Evolutionary conservation across 2,888 invertebrate genomes (phyloP), one percentile per base, ranked within the genome.

Genomic region (Troides oblongomaculatus): DNA sequence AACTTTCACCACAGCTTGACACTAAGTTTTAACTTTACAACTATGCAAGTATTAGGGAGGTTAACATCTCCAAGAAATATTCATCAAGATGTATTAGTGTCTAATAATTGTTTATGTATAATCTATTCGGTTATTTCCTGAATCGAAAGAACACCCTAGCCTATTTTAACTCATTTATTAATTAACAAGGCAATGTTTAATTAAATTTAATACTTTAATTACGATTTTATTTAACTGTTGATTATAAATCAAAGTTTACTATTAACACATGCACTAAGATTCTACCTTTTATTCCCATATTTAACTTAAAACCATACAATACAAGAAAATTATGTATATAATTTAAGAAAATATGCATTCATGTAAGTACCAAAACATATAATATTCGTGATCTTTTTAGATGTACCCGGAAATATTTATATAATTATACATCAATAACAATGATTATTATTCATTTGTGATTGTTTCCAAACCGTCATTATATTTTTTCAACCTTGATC

Each of bases 1-100:
- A 30, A 30, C 89, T 90, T 90, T 89, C 89, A 84, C 90, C 80
- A 72, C 72, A 75, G 62, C 79, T 78, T 80, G 81, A 84, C 79
- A 80, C 75, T 75, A 75, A 79, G 56, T 60, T 39, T 10, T 10
- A 39, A 39, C 10, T 10, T 1, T 7, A 39, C 8, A 39, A 39
- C 39, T 43, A 43, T 43, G 43, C 7, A 43, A 43, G 43, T 43
- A 10, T 43, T 12, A 10, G 43, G 43, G 12, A 10, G 8, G 43
- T 43, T 10, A 43, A 43, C 1, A 43, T 12, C 7, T 39, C 39
- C 39, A 8, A 39, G 5, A 43, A 12, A 43, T 30, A 30, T 30
- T 30, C 30, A 43, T 43, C 8, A 8, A 43, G 12, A 10, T 12
- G 14, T 46, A 46, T 46, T 46, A 46, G 14, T 43, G 43, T 46